Evolutionary conservation across 1,140 invertebrate genomes (phyloP).

Genomic region (Cotesia chilonis): DNA sequence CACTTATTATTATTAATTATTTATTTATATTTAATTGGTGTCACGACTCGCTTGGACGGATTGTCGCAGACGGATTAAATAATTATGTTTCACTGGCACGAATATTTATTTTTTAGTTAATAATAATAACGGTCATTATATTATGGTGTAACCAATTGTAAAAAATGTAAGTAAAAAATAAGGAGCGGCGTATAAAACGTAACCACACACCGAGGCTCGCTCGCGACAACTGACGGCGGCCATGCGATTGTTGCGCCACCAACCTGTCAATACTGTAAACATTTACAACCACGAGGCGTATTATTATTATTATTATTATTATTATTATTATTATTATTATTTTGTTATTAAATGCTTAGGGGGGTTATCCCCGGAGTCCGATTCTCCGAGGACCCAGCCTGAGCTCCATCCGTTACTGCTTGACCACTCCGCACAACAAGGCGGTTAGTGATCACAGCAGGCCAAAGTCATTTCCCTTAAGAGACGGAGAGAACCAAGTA

Average conservation of each 20-base stretch:
- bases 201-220: slow-evolving; percentile 59
- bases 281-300: slow-evolving; percentile 19
- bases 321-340: too few species aligned
- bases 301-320: too few species aligned
- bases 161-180: slow-evolving; percentile 14
- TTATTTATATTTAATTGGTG: background rate
- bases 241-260: slow-evolving; percentile 55
- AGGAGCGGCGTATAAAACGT: slow-evolving; percentile 32
- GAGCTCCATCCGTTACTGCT: too few species aligned
- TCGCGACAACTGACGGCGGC: slow-evolving; percentile 61
- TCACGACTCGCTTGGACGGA: slow-evolving; percentile 30
- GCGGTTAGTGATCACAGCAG: too few species aligned
- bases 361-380: too few species aligned
- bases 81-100: slow-evolving; percentile 1
- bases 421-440: too few species aligned
- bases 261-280: slow-evolving; percentile 41
- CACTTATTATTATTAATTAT: slow-evolving; percentile 5
- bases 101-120: background rate
- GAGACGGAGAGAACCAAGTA: too few species aligned
- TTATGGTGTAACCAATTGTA: background rate
- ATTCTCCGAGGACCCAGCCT: too few species aligned
- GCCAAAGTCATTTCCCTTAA: too few species aligned
- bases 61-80: slow-evolving; percentile 34
- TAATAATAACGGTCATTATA: background rate
- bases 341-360: too few species aligned